Percentiles rank a stretch among this genome's conserved stretches.
phyloP scores from a whole-genome alignment of 2,797 vertebrate genomes.

The Chrosomus eos region DNA sequence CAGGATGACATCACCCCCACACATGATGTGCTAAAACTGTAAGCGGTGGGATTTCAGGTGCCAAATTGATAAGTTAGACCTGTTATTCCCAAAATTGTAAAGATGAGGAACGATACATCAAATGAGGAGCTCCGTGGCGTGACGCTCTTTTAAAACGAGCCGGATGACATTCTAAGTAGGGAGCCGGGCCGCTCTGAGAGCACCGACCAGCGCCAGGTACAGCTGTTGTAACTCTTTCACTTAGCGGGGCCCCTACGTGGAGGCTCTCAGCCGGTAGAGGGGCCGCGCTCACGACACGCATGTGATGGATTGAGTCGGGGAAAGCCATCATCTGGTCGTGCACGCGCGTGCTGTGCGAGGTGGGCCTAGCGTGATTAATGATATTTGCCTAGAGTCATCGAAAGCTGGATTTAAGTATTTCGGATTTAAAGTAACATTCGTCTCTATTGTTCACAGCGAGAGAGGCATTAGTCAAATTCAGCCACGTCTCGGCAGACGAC shows the following conservation, averaged over 20 bases:
- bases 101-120: conserved; percentile 60
- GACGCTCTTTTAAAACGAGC: conserved; percentile 53
- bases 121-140: conserved; percentile 44
- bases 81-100: conserved; percentile 59
- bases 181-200: conserved; percentile 50
- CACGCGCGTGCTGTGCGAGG: conserved; percentile 59
- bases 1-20: conserved; percentile 51
- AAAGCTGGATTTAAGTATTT: conserved; percentile 68
- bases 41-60: conserved; percentile 52
- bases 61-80: conserved; percentile 55
- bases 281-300: conserved; percentile 44
- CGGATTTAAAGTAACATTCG: conserved; percentile 69
- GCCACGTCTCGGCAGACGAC: conserved; percentile 55
- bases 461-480: conserved; percentile 69
- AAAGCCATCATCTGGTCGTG: conserved; percentile 66
- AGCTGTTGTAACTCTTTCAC: conserved; percentile 66
- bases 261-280: conserved; percentile 60
- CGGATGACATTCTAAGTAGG: conserved; percentile 55
- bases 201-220: conserved; percentile 57
- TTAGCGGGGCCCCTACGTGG: conserved; percentile 62
- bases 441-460: conserved; percentile 69
- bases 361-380: conserved; percentile 65
- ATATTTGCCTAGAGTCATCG: conserved; percentile 67
- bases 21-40: conserved; percentile 49
- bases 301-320: conserved; percentile 64